phyloP scores from a whole-genome alignment of 2,888 invertebrate genomes.

The Epistrophe grossulariae region DNA sequence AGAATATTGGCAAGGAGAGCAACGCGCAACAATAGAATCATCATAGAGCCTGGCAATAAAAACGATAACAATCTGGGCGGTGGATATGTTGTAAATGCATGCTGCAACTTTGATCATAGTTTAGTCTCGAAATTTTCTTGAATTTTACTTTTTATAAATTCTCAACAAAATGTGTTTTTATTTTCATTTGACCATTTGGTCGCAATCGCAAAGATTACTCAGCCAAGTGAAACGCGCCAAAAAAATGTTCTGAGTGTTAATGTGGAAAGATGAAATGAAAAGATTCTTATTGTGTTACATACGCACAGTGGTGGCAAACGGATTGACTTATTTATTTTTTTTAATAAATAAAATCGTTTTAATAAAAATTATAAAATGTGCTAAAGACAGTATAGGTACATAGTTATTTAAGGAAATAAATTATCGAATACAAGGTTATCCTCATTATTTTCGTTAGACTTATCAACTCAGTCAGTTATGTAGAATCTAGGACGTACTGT shows the following conservation, averaged over 20 bases:
- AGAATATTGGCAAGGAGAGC: neutral
- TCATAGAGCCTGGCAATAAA: neutral
- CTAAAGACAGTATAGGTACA: no score
- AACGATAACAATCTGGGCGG: neutral
- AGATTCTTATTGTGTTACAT: neutral
- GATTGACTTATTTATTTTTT: no score
- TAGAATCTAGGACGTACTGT: no score
- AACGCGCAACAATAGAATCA: conserved; percentile 16
- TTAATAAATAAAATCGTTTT: no score
- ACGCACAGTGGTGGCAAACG: conserved; percentile 29
- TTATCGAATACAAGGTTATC: no score
- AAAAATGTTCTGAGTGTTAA: conserved; percentile 29
- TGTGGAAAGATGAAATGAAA: neutral
- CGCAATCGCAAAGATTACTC: conserved; percentile 60
- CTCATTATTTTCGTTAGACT: no score
- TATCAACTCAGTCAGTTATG: no score
- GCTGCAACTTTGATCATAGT: neutral
- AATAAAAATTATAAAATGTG: no score
- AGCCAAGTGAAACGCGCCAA: conserved; percentile 65
- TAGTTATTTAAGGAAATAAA: no score
- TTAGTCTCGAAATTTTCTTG: neutral
- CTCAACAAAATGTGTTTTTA: neutral
- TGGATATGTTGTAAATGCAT: neutral
- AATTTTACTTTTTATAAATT: neutral
- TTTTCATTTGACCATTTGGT: neutral